phyloP scores from a whole-genome alignment of 2,888 invertebrate genomes.

The Salpingus planirostris region DNA sequence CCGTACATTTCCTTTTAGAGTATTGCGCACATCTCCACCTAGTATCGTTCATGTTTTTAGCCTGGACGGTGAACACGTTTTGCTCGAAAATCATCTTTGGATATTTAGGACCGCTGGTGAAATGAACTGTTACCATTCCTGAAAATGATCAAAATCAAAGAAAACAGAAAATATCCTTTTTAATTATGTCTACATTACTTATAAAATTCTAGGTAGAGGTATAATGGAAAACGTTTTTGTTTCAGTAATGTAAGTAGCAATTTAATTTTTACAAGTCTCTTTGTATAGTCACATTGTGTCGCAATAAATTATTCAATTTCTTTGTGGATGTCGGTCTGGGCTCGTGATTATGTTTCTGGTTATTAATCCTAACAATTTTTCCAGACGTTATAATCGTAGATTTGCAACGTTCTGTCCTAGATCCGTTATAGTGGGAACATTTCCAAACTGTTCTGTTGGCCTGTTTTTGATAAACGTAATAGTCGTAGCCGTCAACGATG shows the following conservation, averaged over 20 bases:
- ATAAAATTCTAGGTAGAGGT: too few relatives aligned
- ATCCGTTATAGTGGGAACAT: slow-evolving; percentile 23
- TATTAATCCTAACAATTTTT: slow-evolving; percentile 23
- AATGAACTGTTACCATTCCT: slow-evolving; percentile 1
- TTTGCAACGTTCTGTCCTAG: slow-evolving; percentile 26
- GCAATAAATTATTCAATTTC: slow-evolving; percentile 23
- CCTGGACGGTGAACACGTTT: slow-evolving; percentile 6
- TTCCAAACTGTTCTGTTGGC: slow-evolving; percentile 21
- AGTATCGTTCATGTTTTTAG: slow-evolving; percentile 2
- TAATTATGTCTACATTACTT: too few relatives aligned
- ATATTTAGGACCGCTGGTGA: slow-evolving; percentile 3
- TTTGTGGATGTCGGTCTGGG: slow-evolving; percentile 19
- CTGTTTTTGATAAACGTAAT: slow-evolving; percentile 10
- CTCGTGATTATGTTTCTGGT: slow-evolving; percentile 24
- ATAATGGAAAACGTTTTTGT: neutral
- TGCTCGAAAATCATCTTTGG: slow-evolving; percentile 3
- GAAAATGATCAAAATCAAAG: neutral
- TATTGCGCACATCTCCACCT: slow-evolving; percentile 12
- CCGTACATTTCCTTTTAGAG: slow-evolving; percentile 22
- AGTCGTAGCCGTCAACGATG: slow-evolving; percentile 22
- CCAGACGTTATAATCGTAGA: slow-evolving; percentile 26
- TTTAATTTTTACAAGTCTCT: slow-evolving; percentile 7
- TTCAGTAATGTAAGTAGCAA: slow-evolving; percentile 1
- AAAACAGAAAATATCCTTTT: neutral
- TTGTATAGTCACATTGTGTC: slow-evolving; percentile 25